phyloP scores from a whole-genome alignment of 2,113 vertebrate species.

The Cochlearius cochlearius region DNA sequence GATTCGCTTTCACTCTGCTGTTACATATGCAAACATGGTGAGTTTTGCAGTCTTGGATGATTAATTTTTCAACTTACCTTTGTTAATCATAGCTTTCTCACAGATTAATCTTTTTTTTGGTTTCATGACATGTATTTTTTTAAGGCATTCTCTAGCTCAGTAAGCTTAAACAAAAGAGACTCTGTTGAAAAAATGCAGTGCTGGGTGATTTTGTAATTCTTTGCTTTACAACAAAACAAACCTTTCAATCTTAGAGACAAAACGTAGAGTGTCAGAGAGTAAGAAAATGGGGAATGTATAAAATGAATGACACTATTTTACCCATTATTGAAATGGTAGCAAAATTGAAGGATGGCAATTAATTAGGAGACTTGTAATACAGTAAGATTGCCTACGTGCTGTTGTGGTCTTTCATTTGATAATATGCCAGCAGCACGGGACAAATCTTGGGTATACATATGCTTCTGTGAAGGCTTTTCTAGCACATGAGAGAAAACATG shows the following conservation, averaged over 20 bases:
- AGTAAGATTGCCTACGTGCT: accelerated
- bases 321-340: neutral
- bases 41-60: neutral
- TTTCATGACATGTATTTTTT: neutral
- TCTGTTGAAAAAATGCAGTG: neutral
- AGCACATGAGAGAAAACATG: neutral
- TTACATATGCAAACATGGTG: neutral
- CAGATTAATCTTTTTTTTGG: neutral
- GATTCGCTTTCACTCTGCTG: neutral
- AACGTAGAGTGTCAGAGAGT: neutral
- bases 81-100: neutral
- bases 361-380: neutral
- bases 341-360: neutral
- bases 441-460: neutral
- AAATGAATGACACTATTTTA: neutral
- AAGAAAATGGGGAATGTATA: neutral
- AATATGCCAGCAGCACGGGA: neutral
- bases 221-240: neutral
- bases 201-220: neutral
- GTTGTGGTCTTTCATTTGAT: neutral
- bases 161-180: conserved; percentile 15
- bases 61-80: neutral
- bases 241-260: neutral
- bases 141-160: neutral
- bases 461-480: neutral